Evolutionary conservation across 2,888 invertebrate genomes (phyloP).

Genomic region (Caenorhabditis plicata): DNA sequence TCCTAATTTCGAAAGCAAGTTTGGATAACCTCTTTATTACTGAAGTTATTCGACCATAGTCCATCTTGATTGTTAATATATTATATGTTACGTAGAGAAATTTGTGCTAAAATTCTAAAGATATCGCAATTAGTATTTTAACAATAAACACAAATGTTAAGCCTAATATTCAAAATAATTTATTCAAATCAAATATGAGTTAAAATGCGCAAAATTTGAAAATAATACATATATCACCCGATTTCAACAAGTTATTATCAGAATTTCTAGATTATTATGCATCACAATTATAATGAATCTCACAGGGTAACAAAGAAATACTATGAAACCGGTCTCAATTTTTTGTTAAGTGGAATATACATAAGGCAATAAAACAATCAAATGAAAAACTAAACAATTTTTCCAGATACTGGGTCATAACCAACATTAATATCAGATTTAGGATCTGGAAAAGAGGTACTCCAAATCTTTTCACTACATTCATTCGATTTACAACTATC

Average conservation of each 20-base stretch:
- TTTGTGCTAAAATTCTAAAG: not conserved
- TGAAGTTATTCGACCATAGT: too few relatives aligned
- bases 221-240: too few relatives aligned
- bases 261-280: too few relatives aligned
- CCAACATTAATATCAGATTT: slow-evolving; percentile 44
- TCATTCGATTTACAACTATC: slow-evolving; percentile 29
- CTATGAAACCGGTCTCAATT: not conserved
- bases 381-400: not conserved
- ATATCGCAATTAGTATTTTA: too few relatives aligned
- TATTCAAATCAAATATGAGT: too few relatives aligned
- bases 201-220: not conserved
- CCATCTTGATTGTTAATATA: not conserved
- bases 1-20: not conserved
- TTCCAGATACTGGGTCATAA: slow-evolving; percentile 10
- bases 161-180: too few relatives aligned
- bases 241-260: too few relatives aligned
- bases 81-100: not conserved
- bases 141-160: too few relatives aligned
- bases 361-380: too few relatives aligned
- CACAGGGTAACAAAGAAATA: not conserved
- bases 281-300: too few relatives aligned
- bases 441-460: slow-evolving; percentile 43
- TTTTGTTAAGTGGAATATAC: too few relatives aligned
- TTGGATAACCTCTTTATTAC: not conserved
- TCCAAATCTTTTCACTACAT: slow-evolving; percentile 42